These are phyloP conservation scores for Epizoanthus scotinus DNA, from an alignment of 92 coral and sea anemone genomes.

Conservation along the genomic window DNA sequence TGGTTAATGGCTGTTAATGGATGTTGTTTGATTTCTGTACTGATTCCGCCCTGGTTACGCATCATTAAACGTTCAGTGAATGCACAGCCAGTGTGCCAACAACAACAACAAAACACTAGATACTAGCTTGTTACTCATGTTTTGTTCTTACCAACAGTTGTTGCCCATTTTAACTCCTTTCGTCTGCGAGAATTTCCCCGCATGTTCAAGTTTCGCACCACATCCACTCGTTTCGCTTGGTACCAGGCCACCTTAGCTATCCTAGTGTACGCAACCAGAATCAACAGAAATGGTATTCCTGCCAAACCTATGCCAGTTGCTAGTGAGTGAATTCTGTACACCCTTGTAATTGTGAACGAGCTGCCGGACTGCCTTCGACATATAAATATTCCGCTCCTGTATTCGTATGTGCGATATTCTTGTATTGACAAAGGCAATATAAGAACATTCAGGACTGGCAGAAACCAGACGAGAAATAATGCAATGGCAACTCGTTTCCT, in stretches of 20 bases:
- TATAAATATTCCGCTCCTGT: not conserved
- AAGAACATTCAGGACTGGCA: conserved; percentile 5
- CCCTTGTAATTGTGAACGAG: not conserved
- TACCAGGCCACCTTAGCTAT: conserved; percentile 32
- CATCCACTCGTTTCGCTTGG: conserved; percentile 1
- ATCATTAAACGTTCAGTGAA: too few relatives aligned
- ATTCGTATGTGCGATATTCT: not conserved
- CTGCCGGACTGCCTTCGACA: not conserved
- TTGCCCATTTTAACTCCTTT: conserved; percentile 24
- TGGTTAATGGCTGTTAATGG: too few relatives aligned
- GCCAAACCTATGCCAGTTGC: conserved; percentile 4
- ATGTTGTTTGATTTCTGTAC: too few relatives aligned
- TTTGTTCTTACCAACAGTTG: conserved; percentile 13
- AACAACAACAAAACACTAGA: too few relatives aligned
- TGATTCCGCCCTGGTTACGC: too few relatives aligned
- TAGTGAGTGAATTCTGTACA: conserved; percentile 13
- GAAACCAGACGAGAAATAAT: conserved; percentile 10
- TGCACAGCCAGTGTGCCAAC: too few relatives aligned
- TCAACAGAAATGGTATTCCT: conserved; percentile 2
- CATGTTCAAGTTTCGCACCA: not conserved
- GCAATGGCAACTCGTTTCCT: not conserved
- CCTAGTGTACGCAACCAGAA: conserved; percentile 4
- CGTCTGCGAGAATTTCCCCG: conserved; percentile 3
- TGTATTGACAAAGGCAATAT: conserved; percentile 1
- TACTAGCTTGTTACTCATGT: too few relatives aligned